Base-by-base conservation (phyloP, 2,888 invertebrate species). In the Synergus laeviventris region DNA sequence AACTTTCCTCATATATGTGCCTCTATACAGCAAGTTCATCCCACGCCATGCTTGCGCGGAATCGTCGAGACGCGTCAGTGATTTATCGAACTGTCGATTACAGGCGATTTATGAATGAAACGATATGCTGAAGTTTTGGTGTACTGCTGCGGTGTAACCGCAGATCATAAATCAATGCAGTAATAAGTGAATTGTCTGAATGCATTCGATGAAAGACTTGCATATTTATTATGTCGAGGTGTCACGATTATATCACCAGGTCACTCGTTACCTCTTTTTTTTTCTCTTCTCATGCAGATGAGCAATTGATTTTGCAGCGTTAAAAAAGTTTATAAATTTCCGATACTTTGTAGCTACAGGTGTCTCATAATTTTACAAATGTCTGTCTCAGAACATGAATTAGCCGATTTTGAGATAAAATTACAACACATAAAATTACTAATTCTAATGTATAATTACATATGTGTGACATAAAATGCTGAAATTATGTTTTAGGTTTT, bases 11-110 rank as follows among this genome's bases (percentile, higher is more conserved):
- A 60, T 42, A 56, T 74, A 74, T 18, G 59, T 59, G 12, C 42
- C 31, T 31, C 4, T 31, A 31, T 31, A 31, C 31, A 4, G 31
- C 31, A 31, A 31, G 45, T 54, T 75, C 49, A 62, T 75, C 59
- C 24, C 56, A 24, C 36, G 74, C 36, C 66, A 75, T 70, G 64
- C 38, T 24, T 38, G 36, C 77, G 76, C 78, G 70, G 38, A 60
- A 75, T 75, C 62, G 59, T 76, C 45, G 56, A 74, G 49, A 74
- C 74, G 59, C 76, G 61, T 74, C 75, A 45, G 62, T 74, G 78
- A 79, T 77, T 79, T 81, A 81, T 81, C 80, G 76, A 77, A 60
- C 74, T 76, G 76, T 76, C 77, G 80, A 81, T 81, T 77, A 76
- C 49, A 31, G 45, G 42, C 76, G 74, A 81, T 78, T 78, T 79